phyloP scores from a whole-genome alignment of 2,113 vertebrate species.

The Mola mola region DNA sequence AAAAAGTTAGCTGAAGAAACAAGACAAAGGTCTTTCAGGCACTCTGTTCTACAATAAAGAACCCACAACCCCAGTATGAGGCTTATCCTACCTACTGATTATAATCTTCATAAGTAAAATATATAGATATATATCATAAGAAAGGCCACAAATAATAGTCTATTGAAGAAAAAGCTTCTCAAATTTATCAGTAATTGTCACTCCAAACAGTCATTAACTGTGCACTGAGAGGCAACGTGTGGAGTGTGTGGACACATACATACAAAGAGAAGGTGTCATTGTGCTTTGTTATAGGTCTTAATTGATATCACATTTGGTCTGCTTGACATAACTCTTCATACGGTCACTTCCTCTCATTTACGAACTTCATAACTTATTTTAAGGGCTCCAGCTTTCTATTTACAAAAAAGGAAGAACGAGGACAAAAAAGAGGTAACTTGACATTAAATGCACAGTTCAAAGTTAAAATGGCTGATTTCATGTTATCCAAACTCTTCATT shows the following conservation, averaged over 20 bases:
- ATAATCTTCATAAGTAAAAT: conserved; percentile 72
- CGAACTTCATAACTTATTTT: conserved; percentile 74
- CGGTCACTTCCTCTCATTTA: conserved; percentile 38
- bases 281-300: conserved; percentile 47
- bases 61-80: conserved; percentile 27
- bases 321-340: conserved; percentile 44
- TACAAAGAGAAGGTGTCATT: conserved; percentile 65
- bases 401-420: conserved; percentile 73
- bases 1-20: conserved; percentile 54
- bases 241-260: conserved; percentile 47
- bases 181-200: conserved; percentile 32
- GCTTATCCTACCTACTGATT: conserved; percentile 63
- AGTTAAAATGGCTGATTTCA: conserved; percentile 70
- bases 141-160: conserved; percentile 76
- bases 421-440: conserved; percentile 56
- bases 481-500: conserved; percentile 52
- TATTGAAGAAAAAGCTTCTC: conserved; percentile 28
- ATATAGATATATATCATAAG: conserved; percentile 56
- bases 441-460: conserved; percentile 64
- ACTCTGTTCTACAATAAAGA: conserved; percentile 60
- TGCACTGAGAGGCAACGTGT: conserved; percentile 40
- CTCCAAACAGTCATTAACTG: conserved; percentile 42
- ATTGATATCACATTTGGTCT: conserved; percentile 60
- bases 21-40: conserved; percentile 73
- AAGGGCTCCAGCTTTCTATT: conserved; percentile 70